Percentiles rank a stretch among this genome's conserved stretches.
phyloP scores from a whole-genome alignment of 1,140 invertebrate species.

The Acromyrmex echinatior region DNA sequence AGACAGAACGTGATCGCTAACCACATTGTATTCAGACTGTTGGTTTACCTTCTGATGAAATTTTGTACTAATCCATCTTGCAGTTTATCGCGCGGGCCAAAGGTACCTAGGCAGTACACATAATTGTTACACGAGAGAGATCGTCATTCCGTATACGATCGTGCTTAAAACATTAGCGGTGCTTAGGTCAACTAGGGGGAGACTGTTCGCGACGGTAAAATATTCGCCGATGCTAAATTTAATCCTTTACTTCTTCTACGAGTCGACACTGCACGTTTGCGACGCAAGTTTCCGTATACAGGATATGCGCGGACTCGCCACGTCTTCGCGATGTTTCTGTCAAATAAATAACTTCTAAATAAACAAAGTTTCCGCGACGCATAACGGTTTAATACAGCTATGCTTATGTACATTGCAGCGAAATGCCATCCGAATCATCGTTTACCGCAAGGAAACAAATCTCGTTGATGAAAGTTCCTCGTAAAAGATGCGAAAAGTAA shows the following conservation, averaged over 20 bases:
- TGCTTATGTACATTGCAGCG: conserved; percentile 39
- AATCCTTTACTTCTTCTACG: conserved; percentile 46
- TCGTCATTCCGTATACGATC: conserved; percentile 20
- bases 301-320: conserved; percentile 35
- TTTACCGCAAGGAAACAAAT: conserved; percentile 55
- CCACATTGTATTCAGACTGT: background rate
- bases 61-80: conserved; percentile 30
- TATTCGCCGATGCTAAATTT: conserved; percentile 54
- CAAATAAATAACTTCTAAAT: conserved; percentile 61
- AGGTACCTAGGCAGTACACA: background rate
- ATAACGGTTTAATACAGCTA: conserved; percentile 51
- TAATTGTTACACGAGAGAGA: conserved; percentile 11
- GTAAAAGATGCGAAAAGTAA: conserved; percentile 49
- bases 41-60: background rate
- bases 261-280: conserved; percentile 43
- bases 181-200: background rate
- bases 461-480: conserved; percentile 57
- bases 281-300: conserved; percentile 56
- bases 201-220: conserved; percentile 7
- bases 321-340: conserved; percentile 52
- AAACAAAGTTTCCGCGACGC: conserved; percentile 53
- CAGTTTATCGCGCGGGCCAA: background rate
- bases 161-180: conserved; percentile 39
- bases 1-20: conserved; percentile 26
- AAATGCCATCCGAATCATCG: conserved; percentile 49